Percentiles rank a stretch among this genome's conserved stretches.
Conservation (phyloP, 2,888 invertebrate species). For the Oscheius sp. region DNA sequence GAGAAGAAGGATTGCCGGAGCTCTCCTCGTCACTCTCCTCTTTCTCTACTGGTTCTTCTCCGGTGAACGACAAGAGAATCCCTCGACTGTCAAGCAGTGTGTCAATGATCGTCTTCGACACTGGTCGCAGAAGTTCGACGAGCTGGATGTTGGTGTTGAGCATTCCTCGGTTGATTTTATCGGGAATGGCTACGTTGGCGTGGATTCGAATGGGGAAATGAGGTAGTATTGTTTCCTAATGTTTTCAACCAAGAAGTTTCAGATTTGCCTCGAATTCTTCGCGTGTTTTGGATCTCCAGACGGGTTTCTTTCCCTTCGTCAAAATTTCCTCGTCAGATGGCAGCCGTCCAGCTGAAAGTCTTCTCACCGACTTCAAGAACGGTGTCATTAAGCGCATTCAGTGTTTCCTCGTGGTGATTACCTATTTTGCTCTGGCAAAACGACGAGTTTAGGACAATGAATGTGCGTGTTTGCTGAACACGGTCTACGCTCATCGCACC, state of each 20-base stretch:
- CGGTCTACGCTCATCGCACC: constrained; percentile 62
- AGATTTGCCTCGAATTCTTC: constrained; percentile 35
- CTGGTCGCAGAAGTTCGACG: constrained; percentile 37
- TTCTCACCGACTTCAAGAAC: constrained; percentile 48
- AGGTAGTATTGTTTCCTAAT: constrained; percentile 22
- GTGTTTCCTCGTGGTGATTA: constrained; percentile 45
- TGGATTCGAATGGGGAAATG: constrained; percentile 56
- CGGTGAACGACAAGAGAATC: constrained; percentile 14
- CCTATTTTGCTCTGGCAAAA: neutral
- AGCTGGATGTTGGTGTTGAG: constrained; percentile 46
- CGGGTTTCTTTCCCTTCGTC: constrained; percentile 44
- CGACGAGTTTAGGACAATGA: constrained; percentile 54
- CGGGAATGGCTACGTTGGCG: constrained; percentile 67
- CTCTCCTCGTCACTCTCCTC: constrained; percentile 34
- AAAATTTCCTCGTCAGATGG: constrained; percentile 37
- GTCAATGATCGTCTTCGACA: constrained; percentile 36
- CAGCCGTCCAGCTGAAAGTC: constrained; percentile 20
- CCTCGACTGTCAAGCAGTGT: constrained; percentile 37
- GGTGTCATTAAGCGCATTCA: constrained; percentile 46
- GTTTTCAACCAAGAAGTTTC: neutral
- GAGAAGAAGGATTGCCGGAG: constrained; percentile 32
- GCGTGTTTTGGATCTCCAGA: constrained; percentile 42
- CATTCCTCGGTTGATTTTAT: constrained; percentile 59
- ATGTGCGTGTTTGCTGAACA: constrained; percentile 61
- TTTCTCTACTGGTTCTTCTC: constrained; percentile 38